phyloP scores from a whole-genome alignment of 2,113 vertebrate genomes.

The Lepisosteus osseus region DNA sequence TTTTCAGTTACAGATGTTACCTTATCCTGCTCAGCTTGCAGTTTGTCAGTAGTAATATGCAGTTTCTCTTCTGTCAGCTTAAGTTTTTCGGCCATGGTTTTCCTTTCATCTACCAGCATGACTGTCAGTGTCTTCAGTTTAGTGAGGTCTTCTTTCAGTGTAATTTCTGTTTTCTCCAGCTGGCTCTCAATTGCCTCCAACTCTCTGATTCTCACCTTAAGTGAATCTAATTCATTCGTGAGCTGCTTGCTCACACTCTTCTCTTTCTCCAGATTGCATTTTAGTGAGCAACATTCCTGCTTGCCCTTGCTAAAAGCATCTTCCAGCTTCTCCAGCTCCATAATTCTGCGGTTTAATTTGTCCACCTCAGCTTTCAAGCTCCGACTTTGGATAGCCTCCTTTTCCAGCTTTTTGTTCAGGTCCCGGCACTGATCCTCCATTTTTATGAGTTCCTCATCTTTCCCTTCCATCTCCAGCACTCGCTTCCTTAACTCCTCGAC shows the following conservation, averaged over 20 bases:
- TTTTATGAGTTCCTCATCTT: slow-evolving; percentile 90
- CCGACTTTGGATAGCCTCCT: slow-evolving; percentile 79
- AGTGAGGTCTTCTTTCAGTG: slow-evolving; percentile 88
- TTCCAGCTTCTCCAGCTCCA: slow-evolving; percentile 90
- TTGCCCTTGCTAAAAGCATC: slow-evolving; percentile 91
- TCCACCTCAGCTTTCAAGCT: slow-evolving; percentile 86
- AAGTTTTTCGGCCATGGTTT: slow-evolving; percentile 86
- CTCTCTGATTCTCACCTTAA: slow-evolving; percentile 84
- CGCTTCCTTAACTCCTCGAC: slow-evolving; percentile 88
- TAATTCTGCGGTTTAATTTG: slow-evolving; percentile 88
- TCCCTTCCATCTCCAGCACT: slow-evolving; percentile 94
- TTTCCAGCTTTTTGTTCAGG: slow-evolving; percentile 88
- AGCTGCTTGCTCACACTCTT: slow-evolving; percentile 81
- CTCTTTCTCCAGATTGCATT: slow-evolving; percentile 88
- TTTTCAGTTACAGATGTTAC: slow-evolving; percentile 89
- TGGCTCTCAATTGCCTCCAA: slow-evolving; percentile 81
- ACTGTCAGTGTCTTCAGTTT: slow-evolving; percentile 95
- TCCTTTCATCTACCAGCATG: slow-evolving; percentile 92
- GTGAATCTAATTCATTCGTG: slow-evolving; percentile 78
- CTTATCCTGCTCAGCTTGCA: slow-evolving; percentile 90
- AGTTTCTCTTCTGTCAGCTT: slow-evolving; percentile 91
- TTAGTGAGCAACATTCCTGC: slow-evolving; percentile 85
- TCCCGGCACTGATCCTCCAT: slow-evolving; percentile 94
- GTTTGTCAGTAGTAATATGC: slow-evolving; percentile 79
- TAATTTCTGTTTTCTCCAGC: slow-evolving; percentile 84